Conservation (phyloP, 2,888 invertebrate genomes). For the Stegana nigrithorax region DNA sequence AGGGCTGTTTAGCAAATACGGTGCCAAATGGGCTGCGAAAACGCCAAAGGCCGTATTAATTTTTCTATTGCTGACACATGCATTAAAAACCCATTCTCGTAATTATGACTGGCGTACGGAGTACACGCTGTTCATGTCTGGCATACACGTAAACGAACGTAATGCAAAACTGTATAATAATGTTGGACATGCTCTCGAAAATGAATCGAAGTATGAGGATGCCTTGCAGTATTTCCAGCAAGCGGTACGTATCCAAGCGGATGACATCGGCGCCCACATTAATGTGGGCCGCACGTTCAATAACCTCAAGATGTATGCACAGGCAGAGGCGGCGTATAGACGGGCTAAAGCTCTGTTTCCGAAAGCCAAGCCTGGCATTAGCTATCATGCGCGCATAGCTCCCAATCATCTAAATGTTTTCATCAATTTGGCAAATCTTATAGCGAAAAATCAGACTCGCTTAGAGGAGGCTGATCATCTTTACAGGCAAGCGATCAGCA, state of each 20-base stretch:
- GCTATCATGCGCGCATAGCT: constrained; percentile 94
- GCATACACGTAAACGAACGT: constrained; percentile 81
- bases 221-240: constrained; percentile 92
- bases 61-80: constrained; percentile 80
- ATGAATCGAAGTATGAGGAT: constrained; percentile 75
- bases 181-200: constrained; percentile 95
- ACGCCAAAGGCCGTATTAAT: constrained; percentile 67
- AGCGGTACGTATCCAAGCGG: constrained; percentile 92
- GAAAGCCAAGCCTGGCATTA: constrained; percentile 92
- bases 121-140: constrained; percentile 93
- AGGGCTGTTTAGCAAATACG: background rate
- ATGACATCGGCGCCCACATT: constrained; percentile 96
- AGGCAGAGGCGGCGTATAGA: constrained; percentile 93
- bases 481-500: constrained; percentile 95
- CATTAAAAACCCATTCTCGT: constrained; percentile 85
- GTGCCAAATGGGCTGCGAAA: constrained; percentile 13
- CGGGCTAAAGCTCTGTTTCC: constrained; percentile 90
- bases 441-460: constrained; percentile 91
- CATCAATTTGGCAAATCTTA: constrained; percentile 92
- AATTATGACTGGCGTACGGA: constrained; percentile 96
- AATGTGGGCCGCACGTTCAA: constrained; percentile 97
- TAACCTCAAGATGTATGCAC: constrained; percentile 86
- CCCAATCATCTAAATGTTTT: constrained; percentile 97
- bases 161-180: constrained; percentile 98
- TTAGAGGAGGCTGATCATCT: constrained; percentile 94